A percentile compares a stretch with the other conserved stretches of the same genome.
phyloP scores from a whole-genome alignment of 2,888 invertebrate species.

The Carcina quercana region DNA sequence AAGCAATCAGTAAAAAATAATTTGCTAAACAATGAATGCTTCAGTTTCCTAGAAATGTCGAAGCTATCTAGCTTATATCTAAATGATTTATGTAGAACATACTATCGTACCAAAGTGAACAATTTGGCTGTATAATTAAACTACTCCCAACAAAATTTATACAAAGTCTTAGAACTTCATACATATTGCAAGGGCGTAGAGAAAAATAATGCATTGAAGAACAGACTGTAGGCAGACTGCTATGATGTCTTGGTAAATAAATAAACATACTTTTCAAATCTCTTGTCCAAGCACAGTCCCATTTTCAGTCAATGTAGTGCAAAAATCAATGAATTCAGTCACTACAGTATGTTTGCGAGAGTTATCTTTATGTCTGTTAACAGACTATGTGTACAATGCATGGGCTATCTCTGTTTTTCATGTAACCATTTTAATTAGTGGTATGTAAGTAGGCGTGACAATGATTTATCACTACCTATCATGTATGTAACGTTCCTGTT shows the following conservation, averaged over 20 bases:
- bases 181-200: too few relatives aligned
- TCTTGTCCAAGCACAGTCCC: too few relatives aligned
- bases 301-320: too few relatives aligned
- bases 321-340: conserved; percentile 7
- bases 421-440: too few relatives aligned
- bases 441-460: conserved; percentile 6
- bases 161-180: too few relatives aligned
- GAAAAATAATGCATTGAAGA: too few relatives aligned
- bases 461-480: conserved; percentile 4
- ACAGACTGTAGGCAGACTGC: too few relatives aligned
- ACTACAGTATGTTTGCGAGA: not conserved
- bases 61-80: conserved; percentile 8
- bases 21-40: conserved; percentile 6
- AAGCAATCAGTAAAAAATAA: conserved; percentile 2
- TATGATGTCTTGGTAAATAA: too few relatives aligned
- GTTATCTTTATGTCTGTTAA: conserved; percentile 11
- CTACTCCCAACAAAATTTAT: too few relatives aligned
- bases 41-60: conserved; percentile 11
- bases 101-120: conserved; percentile 37
- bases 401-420: conserved; percentile 5
- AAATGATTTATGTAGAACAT: conserved; percentile 18
- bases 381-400: conserved; percentile 1
- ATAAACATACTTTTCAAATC: too few relatives aligned
- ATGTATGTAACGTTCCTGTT: conserved; percentile 27
- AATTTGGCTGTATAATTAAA: conserved; percentile 42